phyloP scores from a whole-genome alignment of 2,888 invertebrate species.

The Microplitis manilae region DNA sequence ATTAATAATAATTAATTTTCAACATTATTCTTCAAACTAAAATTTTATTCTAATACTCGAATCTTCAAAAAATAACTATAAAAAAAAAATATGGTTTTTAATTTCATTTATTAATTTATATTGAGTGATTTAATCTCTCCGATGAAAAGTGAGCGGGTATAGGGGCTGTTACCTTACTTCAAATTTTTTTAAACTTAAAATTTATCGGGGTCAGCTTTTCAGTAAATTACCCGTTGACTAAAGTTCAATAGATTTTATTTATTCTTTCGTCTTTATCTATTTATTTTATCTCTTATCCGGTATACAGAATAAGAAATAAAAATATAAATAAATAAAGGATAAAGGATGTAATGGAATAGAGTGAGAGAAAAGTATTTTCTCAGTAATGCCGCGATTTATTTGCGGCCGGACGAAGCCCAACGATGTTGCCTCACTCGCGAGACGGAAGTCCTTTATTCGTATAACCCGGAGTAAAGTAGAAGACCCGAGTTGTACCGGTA shows the following conservation, averaged over 20 bases:
- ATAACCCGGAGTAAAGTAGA: constrained; percentile 32
- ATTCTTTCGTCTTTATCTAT: not conserved
- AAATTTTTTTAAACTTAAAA: not conserved
- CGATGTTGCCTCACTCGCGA: constrained; percentile 46
- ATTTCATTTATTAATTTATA: too few species aligned
- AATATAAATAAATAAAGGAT: not conserved
- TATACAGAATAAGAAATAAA: not conserved
- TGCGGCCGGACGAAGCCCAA: constrained; percentile 51
- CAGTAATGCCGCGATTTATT: constrained; percentile 54
- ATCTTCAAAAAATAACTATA: too few species aligned
- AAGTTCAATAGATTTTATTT: not conserved
- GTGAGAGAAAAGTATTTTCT: not conserved
- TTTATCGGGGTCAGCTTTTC: not conserved
- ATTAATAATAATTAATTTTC: too few species aligned
- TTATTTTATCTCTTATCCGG: not conserved
- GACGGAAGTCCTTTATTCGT: constrained; percentile 54
- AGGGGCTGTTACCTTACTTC: too few species aligned
- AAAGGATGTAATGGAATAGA: not conserved
- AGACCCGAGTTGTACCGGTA: constrained; percentile 32
- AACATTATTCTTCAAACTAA: too few species aligned
- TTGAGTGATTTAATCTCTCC: too few species aligned
- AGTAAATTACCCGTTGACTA: too few species aligned
- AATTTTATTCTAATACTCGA: too few species aligned
- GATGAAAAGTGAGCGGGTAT: too few species aligned
- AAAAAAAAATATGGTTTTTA: too few species aligned